phyloP scores from a whole-genome alignment of 2,113 vertebrate genomes.

The Chunga burmeisteri region DNA sequence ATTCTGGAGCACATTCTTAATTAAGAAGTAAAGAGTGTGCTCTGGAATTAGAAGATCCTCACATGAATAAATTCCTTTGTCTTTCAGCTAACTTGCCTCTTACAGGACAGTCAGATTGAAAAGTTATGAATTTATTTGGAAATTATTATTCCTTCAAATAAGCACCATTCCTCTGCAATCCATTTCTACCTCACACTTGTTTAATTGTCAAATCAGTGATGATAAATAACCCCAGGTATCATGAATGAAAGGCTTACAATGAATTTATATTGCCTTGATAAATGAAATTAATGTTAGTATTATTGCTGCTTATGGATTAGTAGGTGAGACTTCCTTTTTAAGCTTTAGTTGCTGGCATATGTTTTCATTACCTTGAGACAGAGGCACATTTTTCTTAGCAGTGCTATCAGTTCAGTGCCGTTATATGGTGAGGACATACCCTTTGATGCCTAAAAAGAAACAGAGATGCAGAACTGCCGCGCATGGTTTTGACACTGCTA shows the following conservation, averaged over 20 bases:
- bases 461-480: background rate
- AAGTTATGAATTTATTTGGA: background rate
- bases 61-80: background rate
- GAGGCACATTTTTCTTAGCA: background rate
- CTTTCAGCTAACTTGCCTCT: background rate
- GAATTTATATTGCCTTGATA: background rate
- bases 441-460: slow-evolving; percentile 35
- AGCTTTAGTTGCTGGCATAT: background rate
- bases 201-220: background rate
- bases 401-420: background rate
- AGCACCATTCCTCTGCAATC: background rate
- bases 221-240: background rate
- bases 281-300: background rate
- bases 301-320: background rate
- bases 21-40: background rate
- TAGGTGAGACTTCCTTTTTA: slow-evolving; percentile 16
- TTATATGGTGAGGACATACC: background rate
- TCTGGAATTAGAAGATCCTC: background rate
- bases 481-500: slow-evolving; percentile 36
- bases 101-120: background rate
- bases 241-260: background rate
- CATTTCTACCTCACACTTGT: background rate
- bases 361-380: background rate
- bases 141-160: background rate
- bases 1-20: background rate